phyloP scores from a whole-genome alignment of 2,113 vertebrate genomes.

The Chrysemys picta region DNA sequence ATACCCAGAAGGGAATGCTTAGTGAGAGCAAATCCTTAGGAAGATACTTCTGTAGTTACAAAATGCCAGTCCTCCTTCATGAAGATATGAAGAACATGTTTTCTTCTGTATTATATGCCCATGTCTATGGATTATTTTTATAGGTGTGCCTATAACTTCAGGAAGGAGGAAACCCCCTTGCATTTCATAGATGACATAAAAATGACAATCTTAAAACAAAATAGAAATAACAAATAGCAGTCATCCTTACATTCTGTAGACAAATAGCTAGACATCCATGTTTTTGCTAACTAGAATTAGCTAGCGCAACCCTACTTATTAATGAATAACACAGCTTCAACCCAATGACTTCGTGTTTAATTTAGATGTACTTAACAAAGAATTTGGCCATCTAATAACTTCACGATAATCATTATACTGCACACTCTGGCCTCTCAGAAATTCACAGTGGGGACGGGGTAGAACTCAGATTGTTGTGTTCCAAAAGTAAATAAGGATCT shows the following conservation, averaged over 20 bases:
- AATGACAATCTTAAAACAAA: background rate
- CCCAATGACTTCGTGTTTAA: background rate
- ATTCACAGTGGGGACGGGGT: background rate
- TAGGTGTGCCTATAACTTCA: background rate
- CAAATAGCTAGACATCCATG: background rate
- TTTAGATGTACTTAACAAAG: background rate
- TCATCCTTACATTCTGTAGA: background rate
- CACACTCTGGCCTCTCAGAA: background rate
- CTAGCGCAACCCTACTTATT: background rate
- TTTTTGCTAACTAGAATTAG: background rate
- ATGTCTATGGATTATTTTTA: background rate
- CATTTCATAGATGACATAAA: background rate
- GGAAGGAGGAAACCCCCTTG: background rate
- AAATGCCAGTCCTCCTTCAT: background rate
- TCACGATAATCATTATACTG: background rate
- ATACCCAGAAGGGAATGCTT: background rate
- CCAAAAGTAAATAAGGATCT: background rate
- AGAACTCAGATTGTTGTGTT: background rate
- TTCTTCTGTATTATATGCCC: background rate
- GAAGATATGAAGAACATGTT: background rate
- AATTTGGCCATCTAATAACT: background rate
- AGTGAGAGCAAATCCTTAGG: background rate
- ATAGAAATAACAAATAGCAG: background rate
- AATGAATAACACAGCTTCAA: background rate
- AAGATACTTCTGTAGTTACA: background rate